Percentiles rank a stretch among this genome's conserved stretches.
Evolutionary conservation across 2,797 vertebrate species (phyloP).

Genomic region (Lerista edwardsae): DNA sequence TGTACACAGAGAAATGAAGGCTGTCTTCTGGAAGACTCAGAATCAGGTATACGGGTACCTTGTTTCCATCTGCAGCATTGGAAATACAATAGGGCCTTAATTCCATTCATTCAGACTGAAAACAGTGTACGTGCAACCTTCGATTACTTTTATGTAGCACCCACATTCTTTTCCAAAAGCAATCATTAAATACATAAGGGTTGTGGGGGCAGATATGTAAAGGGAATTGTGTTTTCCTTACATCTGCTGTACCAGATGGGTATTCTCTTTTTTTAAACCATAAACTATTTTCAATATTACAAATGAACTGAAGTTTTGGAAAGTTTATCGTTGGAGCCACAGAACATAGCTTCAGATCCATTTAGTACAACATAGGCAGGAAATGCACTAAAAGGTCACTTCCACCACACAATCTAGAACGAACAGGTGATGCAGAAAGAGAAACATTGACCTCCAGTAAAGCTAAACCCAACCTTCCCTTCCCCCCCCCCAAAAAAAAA

Average conservation of each 20-base stretch:
- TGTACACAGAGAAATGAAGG: not conserved
- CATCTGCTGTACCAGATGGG: not conserved
- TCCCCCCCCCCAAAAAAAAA: too few species aligned
- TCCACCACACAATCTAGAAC: not conserved
- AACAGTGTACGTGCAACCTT: not conserved
- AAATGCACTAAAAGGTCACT: constrained; percentile 32
- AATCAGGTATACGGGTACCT: constrained; percentile 17
- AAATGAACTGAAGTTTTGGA: constrained; percentile 53
- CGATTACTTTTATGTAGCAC: constrained; percentile 19
- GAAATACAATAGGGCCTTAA: not conserved
- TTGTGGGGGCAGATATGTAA: constrained; percentile 12
- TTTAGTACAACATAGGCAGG: constrained; percentile 2
- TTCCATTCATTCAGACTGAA: not conserved
- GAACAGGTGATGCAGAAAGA: constrained; percentile 19
- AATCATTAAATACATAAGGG: not conserved
- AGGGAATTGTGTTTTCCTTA: constrained; percentile 5
- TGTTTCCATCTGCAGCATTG: not conserved
- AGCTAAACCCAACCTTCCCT: not conserved
- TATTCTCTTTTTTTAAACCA: constrained; percentile 2
- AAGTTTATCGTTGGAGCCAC: not conserved
- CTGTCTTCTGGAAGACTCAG: constrained; percentile 25
- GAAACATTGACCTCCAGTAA: not conserved
- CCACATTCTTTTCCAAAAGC: constrained; percentile 18
- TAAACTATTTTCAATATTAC: constrained; percentile 9
- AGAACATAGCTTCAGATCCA: constrained; percentile 56